Evolutionary conservation across 2,113 vertebrate species (phyloP).

Genomic region (Rhipidura dahli): DNA sequence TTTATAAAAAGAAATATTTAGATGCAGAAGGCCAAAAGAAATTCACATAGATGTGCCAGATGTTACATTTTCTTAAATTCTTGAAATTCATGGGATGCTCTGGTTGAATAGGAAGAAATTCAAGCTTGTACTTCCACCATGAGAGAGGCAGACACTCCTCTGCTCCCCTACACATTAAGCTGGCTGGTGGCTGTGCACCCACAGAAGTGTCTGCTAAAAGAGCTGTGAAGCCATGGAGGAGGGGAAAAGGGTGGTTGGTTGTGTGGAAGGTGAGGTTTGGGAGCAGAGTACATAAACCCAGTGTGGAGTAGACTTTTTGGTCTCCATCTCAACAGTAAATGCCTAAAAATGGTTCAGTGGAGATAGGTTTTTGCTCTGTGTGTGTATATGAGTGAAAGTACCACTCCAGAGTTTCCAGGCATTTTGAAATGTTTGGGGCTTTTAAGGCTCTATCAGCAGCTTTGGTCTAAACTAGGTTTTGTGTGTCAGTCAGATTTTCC

Average conservation of each 20-base stretch:
- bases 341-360: neutral
- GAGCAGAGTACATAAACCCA: neutral
- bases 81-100: neutral
- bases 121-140: fast-evolving
- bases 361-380: neutral
- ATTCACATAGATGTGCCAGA: neutral
- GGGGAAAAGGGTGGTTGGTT: neutral
- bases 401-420: neutral
- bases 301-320: neutral
- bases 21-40: neutral
- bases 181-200: neutral
- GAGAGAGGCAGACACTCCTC: neutral
- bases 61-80: neutral
- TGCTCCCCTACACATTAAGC: fast-evolving
- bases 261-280: neutral
- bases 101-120: neutral
- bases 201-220: neutral
- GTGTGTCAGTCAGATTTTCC: neutral
- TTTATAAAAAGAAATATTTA: neutral
- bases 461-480: neutral
- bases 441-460: neutral
- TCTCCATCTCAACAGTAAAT: neutral
- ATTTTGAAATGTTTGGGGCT: neutral
- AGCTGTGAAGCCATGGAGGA: neutral
- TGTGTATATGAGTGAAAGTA: neutral